A percentile compares a stretch with the other conserved stretches of the same genome.
These are phyloP conservation scores for Agonum fuliginosum DNA, from an alignment of 2,888 invertebrate species.

Conservation along the genomic window DNA sequence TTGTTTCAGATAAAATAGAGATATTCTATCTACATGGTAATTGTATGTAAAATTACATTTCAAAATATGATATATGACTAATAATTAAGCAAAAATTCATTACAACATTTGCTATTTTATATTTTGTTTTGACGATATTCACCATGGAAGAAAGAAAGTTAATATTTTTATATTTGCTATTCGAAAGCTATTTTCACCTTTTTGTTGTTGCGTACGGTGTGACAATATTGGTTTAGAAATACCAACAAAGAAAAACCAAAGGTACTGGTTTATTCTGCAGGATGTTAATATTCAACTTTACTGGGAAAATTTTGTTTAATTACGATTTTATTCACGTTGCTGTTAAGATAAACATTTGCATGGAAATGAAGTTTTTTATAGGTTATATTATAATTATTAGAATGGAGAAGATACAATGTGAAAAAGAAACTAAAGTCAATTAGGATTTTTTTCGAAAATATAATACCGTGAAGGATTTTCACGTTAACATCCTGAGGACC, in stretches of 20 bases:
- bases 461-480: background rate
- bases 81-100: background rate
- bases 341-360: background rate
- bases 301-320: background rate
- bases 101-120: conserved; percentile 10
- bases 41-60: conserved; percentile 25
- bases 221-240: conserved; percentile 39
- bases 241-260: conserved; percentile 34
- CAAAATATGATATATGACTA: conserved; percentile 15
- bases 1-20: conserved; percentile 7
- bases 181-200: conserved; percentile 44
- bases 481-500: too few species aligned
- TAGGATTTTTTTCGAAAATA: background rate
- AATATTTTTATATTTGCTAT: conserved; percentile 42
- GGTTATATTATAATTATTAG: background rate
- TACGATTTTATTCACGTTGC: background rate
- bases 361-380: background rate
- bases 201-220: conserved; percentile 27
- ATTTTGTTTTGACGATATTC: conserved; percentile 34
- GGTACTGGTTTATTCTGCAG: conserved; percentile 9
- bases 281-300: background rate
- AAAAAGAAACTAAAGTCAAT: too few species aligned
- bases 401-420: background rate
- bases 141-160: conserved; percentile 34
- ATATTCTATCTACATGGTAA: background rate